Percentiles rank a stretch among this genome's conserved stretches.
Conservation (phyloP, 2,888 invertebrate species). For the Hermaeophaga mercurialis region DNA sequence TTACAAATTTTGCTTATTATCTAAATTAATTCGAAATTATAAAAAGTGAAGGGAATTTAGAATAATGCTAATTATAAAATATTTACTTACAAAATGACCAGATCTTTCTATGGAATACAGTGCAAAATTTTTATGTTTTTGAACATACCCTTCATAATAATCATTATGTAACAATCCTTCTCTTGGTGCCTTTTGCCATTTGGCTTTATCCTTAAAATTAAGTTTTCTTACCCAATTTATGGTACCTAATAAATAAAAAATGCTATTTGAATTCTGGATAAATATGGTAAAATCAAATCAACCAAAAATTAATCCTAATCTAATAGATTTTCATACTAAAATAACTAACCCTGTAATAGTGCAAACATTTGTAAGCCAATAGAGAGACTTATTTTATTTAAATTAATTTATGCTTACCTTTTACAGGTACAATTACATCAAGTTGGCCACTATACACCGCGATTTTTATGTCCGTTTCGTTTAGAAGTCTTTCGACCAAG, state of each 20-base stretch:
- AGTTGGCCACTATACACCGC: constrained; percentile 79
- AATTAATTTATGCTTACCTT: constrained; percentile 60
- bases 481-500: constrained; percentile 71
- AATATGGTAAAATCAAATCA: too few species aligned
- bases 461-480: constrained; percentile 70
- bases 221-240: constrained; percentile 72
- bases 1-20: too few species aligned
- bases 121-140: constrained; percentile 69
- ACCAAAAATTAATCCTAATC: too few species aligned
- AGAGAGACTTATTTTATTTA: too few species aligned
- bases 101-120: constrained; percentile 81
- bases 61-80: too few species aligned
- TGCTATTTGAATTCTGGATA: too few species aligned
- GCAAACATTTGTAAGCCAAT: too few species aligned
- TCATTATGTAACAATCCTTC: constrained; percentile 65
- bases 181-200: constrained; percentile 64
- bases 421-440: constrained; percentile 83
- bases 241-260: too few species aligned
- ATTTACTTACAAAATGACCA: constrained; percentile 64
- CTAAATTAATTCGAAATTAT: too few species aligned
- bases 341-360: too few species aligned
- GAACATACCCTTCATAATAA: constrained; percentile 73
- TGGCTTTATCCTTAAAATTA: constrained; percentile 55
- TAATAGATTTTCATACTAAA: too few species aligned
- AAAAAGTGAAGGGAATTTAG: too few species aligned